Percentiles rank a stretch among this genome's conserved stretches.
Conservation (phyloP, 2,888 invertebrate species). For the Mellilla xanthometata region DNA sequence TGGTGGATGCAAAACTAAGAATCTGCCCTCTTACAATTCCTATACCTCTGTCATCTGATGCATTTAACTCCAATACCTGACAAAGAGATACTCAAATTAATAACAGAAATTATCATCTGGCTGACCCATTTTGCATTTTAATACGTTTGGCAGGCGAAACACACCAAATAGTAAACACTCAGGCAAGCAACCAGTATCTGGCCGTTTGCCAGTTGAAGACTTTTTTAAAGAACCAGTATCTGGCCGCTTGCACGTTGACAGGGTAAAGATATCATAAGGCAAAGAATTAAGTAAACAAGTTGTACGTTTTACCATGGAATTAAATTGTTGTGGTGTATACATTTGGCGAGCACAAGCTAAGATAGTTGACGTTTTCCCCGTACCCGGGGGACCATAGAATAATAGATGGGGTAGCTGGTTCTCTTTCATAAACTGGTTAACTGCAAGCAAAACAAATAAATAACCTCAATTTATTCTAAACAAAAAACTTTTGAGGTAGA, state of each 20-base stretch:
- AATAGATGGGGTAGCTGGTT: slow-evolving; percentile 97
- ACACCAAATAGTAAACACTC: too few species aligned
- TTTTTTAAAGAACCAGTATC: too few species aligned
- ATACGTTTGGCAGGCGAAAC: too few species aligned
- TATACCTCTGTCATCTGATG: slow-evolving; percentile 99
- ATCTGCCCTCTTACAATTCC: slow-evolving; percentile 97
- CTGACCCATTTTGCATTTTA: too few species aligned
- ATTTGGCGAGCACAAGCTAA: slow-evolving; percentile 96
- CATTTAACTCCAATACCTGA: slow-evolving; percentile 95
- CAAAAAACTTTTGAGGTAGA: background rate
- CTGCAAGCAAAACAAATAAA: slow-evolving; percentile 70
- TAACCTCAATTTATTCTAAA: slow-evolving; percentile 1
- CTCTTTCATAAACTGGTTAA: slow-evolving; percentile 93
- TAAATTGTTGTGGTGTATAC: slow-evolving; percentile 94
- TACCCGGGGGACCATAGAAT: slow-evolving; percentile 99
- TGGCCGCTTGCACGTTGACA: too few species aligned
- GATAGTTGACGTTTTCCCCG: slow-evolving; percentile 99
- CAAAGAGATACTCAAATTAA: slow-evolving; percentile 6
- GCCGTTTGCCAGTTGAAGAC: too few species aligned
- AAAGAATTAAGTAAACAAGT: too few species aligned
- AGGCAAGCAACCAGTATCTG: too few species aligned
- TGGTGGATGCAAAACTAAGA: slow-evolving; percentile 97
- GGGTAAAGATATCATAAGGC: too few species aligned
- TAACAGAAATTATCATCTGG: too few species aligned
- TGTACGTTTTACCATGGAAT: slow-evolving; percentile 96